These are phyloP conservation scores for Ifrita kowaldi DNA, from an alignment of 2,113 vertebrate genomes.

Conservation along the genomic window DNA sequence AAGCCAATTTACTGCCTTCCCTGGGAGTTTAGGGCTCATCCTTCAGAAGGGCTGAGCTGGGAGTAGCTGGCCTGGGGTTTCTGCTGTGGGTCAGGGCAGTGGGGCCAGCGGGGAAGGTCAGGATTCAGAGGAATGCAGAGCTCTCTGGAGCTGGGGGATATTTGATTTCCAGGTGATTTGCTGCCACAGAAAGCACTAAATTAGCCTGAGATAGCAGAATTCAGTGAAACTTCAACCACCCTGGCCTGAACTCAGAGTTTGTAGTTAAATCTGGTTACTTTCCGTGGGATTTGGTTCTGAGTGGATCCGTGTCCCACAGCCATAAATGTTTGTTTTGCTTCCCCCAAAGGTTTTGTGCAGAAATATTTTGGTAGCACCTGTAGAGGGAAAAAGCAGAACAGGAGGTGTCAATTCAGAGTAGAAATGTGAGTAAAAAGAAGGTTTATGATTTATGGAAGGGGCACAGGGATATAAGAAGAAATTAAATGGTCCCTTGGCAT, in stretches of 20 bases:
- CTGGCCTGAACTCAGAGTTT: neutral
- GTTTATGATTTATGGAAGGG: neutral
- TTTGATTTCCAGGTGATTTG: constrained; percentile 18
- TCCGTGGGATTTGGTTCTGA: neutral
- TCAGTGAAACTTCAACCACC: neutral
- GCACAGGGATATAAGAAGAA: neutral
- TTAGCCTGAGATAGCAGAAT: neutral
- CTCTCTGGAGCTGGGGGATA: neutral
- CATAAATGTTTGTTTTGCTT: neutral
- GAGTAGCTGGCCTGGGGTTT: neutral
- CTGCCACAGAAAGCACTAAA: neutral
- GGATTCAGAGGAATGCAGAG: neutral
- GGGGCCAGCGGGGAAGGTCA: neutral
- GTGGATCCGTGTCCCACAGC: fast-evolving
- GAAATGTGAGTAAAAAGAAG: neutral
- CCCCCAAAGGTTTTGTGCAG: neutral
- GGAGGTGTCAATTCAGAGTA: neutral
- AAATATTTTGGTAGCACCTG: neutral
- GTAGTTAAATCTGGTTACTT: neutral
- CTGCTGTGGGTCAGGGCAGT: neutral
- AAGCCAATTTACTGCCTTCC: neutral
- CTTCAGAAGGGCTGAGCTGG: neutral
- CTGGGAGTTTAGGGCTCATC: neutral
- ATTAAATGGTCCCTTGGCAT: neutral
- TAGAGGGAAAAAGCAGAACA: neutral